A percentile compares a stretch with the other conserved stretches of the same genome.
These are phyloP conservation scores for Ivindomyrus marchei DNA, from an alignment of 2,113 vertebrate genomes.

Conservation along the genomic window DNA sequence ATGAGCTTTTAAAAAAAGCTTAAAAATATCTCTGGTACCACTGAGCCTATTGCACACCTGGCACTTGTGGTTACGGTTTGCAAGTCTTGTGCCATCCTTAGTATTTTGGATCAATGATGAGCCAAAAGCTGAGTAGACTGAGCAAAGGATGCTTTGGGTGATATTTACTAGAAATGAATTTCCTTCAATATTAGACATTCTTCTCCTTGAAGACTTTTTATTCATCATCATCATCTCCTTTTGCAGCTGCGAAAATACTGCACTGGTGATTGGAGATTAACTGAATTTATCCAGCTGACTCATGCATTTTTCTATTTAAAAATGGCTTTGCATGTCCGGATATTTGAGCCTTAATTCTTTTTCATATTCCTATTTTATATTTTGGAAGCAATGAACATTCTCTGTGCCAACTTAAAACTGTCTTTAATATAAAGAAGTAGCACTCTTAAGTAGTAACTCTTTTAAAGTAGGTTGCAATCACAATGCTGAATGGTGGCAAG, in stretches of 20 bases:
- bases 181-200: background rate
- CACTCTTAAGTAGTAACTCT: background rate
- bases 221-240: background rate
- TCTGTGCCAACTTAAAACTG: conserved; percentile 1
- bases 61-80: background rate
- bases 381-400: background rate
- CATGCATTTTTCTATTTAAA: conserved; percentile 5
- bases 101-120: background rate
- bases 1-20: background rate
- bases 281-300: background rate
- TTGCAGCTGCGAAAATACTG: background rate
- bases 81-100: background rate
- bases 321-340: background rate
- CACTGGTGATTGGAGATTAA: background rate
- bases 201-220: background rate
- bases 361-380: background rate
- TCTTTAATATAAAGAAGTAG: background rate
- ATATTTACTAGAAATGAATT: background rate
- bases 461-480: conserved; percentile 14
- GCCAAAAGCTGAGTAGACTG: background rate
- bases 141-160: background rate
- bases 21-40: background rate
- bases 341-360: background rate
- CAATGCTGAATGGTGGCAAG: background rate
- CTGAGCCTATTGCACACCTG: background rate